A percentile compares a stretch with the other conserved stretches of the same genome.
phyloP scores from a whole-genome alignment of 2,113 vertebrate genomes.

The Regulus satrapa region DNA sequence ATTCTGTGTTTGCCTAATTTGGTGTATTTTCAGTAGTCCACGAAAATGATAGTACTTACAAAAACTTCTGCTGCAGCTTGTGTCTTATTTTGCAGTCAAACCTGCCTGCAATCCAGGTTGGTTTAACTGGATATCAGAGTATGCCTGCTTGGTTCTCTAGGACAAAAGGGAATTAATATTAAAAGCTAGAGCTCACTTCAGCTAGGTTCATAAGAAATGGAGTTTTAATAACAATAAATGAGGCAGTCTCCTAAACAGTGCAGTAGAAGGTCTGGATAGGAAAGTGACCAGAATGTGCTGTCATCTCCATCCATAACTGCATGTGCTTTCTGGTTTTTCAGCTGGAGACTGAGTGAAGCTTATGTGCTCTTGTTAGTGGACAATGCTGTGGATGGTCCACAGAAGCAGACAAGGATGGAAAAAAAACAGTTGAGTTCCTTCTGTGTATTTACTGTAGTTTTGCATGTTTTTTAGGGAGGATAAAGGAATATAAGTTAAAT shows the following conservation, averaged over 20 bases:
- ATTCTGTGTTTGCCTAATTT: neutral
- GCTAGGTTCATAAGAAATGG: neutral
- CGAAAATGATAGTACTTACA: accelerated
- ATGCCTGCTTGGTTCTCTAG: neutral
- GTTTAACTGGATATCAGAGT: neutral
- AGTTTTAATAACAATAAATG: neutral
- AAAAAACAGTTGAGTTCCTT: neutral
- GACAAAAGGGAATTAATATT: neutral
- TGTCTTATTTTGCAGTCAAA: neutral
- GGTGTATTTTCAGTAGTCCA: neutral
- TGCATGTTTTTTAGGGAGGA: neutral
- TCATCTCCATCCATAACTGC: neutral
- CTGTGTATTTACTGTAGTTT: neutral
- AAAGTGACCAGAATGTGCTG: neutral
- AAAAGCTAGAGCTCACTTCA: neutral
- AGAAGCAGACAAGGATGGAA: neutral
- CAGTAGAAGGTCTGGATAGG: neutral
- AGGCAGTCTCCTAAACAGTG: neutral
- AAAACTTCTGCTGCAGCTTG: neutral
- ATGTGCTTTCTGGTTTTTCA: neutral
- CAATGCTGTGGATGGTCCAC: neutral
- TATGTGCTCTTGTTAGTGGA: neutral
- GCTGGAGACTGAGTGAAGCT: neutral
- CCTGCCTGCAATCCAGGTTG: neutral
- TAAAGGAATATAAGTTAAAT: neutral